These are phyloP conservation scores for Sorex fumeus DNA, from an alignment of 2,113 vertebrate species.

Conservation along the genomic window DNA sequence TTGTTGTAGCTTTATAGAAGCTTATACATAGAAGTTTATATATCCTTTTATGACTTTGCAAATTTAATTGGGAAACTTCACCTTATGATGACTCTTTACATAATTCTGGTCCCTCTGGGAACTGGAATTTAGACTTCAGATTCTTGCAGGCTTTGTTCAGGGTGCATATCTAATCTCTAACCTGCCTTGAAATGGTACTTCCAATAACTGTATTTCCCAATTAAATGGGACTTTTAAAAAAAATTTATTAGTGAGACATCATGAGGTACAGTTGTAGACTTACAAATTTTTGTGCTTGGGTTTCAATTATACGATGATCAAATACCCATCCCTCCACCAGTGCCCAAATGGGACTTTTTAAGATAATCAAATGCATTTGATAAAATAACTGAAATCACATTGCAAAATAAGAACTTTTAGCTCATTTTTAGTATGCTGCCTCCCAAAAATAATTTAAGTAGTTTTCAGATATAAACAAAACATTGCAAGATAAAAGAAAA, in stretches of 20 bases:
- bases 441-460: constrained; percentile 42
- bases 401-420: constrained; percentile 47
- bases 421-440: constrained; percentile 53
- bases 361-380: constrained; percentile 35
- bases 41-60: constrained; percentile 40
- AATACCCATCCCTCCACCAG: too few species aligned
- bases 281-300: too few species aligned
- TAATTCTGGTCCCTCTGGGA: not conserved
- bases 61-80: constrained; percentile 49
- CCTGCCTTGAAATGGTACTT: not conserved
- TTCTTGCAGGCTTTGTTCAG: not conserved
- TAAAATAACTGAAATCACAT: constrained; percentile 52
- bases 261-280: too few species aligned
- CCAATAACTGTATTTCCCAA: not conserved
- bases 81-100: not conserved
- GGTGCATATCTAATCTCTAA: not conserved
- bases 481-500: constrained; percentile 25
- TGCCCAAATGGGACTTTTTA: constrained; percentile 28
- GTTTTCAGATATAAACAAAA: constrained; percentile 65
- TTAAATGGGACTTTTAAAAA: too few species aligned
- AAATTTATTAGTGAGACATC: too few species aligned
- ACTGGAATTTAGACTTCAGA: not conserved
- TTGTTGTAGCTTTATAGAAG: constrained; percentile 37
- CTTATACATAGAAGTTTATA: not conserved
- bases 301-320: too few species aligned